Evolutionary conservation across 2,888 invertebrate species (phyloP).

Genomic region (Pammene aurita): DNA sequence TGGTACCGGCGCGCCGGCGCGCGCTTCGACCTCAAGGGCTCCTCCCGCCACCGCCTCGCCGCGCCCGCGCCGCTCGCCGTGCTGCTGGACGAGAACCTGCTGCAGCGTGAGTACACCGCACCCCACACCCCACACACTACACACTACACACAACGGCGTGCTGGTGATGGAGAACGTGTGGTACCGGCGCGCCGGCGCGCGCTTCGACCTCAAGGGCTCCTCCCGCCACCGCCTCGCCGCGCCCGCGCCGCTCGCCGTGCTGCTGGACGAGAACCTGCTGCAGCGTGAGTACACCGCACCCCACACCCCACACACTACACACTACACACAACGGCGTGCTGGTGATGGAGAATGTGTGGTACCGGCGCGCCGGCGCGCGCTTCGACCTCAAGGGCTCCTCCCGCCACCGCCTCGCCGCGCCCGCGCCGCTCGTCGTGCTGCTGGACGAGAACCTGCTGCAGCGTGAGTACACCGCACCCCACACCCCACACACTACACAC

Average conservation of each 20-base stretch:
- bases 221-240: constrained; percentile 11
- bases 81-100: constrained; percentile 96
- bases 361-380: constrained; percentile 78
- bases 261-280: constrained; percentile 18
- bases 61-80: constrained; percentile 89
- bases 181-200: constrained; percentile 73
- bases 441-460: constrained; percentile 17
- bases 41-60: constrained; percentile 93
- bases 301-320: too few relatives aligned
- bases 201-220: constrained; percentile 86
- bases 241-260: constrained; percentile 14
- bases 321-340: too few relatives aligned
- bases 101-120: constrained; percentile 87
- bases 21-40: constrained; percentile 98
- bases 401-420: constrained; percentile 12
- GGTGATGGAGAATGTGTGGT: constrained; percentile 94
- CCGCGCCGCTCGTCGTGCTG: constrained; percentile 15
- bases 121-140: too few relatives aligned
- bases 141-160: too few relatives aligned
- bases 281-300: constrained; percentile 70
- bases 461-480: constrained; percentile 72
- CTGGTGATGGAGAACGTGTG: constrained; percentile 96
- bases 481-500: too few relatives aligned
- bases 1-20: constrained; percentile 86
- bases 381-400: constrained; percentile 85